A percentile compares a stretch with the other conserved stretches of the same genome.
Evolutionary conservation across 2,113 vertebrate genomes (phyloP).

Genomic region (Lasiurus borealis): DNA sequence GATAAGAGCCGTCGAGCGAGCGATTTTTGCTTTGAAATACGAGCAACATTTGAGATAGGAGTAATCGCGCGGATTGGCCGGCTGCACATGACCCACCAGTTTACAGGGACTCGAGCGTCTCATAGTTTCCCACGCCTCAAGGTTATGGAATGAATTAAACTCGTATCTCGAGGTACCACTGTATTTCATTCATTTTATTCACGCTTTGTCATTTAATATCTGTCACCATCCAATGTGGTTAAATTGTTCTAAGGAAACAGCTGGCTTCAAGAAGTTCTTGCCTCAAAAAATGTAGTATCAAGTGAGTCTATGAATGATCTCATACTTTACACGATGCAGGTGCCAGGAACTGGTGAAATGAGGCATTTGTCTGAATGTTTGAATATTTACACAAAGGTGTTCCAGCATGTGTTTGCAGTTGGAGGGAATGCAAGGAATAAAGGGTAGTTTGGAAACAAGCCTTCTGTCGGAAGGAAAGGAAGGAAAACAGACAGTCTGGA

Average conservation of each 20-base stretch:
- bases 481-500: conserved; percentile 18
- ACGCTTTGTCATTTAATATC: conserved; percentile 33
- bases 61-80: too few species aligned
- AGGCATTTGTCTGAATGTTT: conserved; percentile 24
- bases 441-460: not conserved
- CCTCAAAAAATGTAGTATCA: conserved; percentile 24
- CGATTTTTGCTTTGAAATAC: too few species aligned
- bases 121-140: too few species aligned
- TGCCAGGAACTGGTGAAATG: conserved; percentile 27
- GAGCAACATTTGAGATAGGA: too few species aligned
- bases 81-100: too few species aligned
- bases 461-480: not conserved
- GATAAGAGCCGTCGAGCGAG: too few species aligned
- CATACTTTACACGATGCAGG: conserved; percentile 1
- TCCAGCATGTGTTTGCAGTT: conserved; percentile 12
- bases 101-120: too few species aligned
- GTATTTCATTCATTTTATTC: conserved; percentile 11
- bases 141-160: too few species aligned
- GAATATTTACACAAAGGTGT: conserved; percentile 40
- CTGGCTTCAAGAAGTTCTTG: conserved; percentile 28
- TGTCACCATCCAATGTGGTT: not conserved
- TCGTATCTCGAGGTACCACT: too few species aligned
- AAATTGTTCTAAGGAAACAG: not conserved
- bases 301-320: conserved; percentile 20
- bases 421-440: not conserved